Conservation (phyloP, 2,888 invertebrate genomes). For the Meteorus cinctellus region DNA sequence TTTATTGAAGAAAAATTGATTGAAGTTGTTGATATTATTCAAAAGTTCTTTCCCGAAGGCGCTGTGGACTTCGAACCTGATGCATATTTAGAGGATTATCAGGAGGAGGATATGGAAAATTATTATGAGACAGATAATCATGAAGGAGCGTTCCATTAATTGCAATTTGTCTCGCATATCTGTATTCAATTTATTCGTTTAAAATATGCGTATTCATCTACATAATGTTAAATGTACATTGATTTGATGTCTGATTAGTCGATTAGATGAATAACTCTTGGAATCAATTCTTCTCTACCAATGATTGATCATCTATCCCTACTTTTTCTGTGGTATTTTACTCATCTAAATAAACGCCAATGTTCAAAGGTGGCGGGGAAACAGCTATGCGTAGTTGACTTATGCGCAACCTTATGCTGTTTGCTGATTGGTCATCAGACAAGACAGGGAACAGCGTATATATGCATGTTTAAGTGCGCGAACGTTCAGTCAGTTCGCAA, state of each 20-base stretch:
- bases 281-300: neutral
- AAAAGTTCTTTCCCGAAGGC: constrained; percentile 81
- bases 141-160: constrained; percentile 21
- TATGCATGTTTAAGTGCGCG: constrained; percentile 51
- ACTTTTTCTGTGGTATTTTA: neutral
- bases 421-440: constrained; percentile 44
- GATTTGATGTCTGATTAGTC: neutral
- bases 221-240: neutral
- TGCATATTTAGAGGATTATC: constrained; percentile 45
- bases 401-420: constrained; percentile 21
- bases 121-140: constrained; percentile 48
- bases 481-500: constrained; percentile 57
- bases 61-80: constrained; percentile 52
- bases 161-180: neutral
- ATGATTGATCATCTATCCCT: neutral
- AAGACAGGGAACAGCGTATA: constrained; percentile 54
- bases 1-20: constrained; percentile 81
- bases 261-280: neutral
- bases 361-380: constrained; percentile 66
- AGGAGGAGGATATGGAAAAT: constrained; percentile 42
- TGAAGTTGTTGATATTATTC: constrained; percentile 79
- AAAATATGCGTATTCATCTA: neutral
- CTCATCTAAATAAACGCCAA: constrained; percentile 53
- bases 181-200: neutral
- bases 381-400: constrained; percentile 33